Evolutionary conservation across 2,797 vertebrate species (phyloP).

Genomic region (Sebastes reedi): DNA sequence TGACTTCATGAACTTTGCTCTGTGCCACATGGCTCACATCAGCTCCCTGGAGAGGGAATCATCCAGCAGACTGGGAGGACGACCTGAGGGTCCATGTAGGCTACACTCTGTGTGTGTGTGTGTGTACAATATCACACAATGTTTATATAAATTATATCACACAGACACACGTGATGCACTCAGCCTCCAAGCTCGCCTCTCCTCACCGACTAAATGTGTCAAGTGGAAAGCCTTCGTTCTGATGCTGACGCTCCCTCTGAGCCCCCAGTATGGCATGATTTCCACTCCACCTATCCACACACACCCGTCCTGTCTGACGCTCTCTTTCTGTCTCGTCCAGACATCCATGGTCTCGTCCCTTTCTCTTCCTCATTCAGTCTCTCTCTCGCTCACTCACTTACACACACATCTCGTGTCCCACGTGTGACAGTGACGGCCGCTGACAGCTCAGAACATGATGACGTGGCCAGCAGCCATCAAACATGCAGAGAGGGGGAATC

Average conservation of each 20-base stretch:
- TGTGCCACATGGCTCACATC: conserved; percentile 9
- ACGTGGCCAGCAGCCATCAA: conserved; percentile 40
- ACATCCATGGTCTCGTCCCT: neutral
- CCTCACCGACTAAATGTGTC: neutral
- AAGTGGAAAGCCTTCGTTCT: conserved; percentile 13
- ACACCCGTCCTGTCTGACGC: neutral
- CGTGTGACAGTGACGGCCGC: conserved; percentile 39
- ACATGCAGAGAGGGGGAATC: conserved; percentile 46
- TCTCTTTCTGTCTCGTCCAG: neutral
- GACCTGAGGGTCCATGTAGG: conserved; percentile 1
- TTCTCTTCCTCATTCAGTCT: neutral
- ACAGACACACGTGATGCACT: neutral
- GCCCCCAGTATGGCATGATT: neutral
- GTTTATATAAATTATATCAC: neutral
- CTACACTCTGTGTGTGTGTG: neutral
- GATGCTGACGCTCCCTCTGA: neutral
- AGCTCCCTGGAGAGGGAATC: conserved; percentile 35
- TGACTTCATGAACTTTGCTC: conserved; percentile 21
- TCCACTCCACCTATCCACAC: neutral
- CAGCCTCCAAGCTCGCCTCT: neutral
- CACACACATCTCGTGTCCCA: conserved; percentile 13
- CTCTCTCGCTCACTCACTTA: neutral
- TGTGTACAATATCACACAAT: conserved; percentile 2
- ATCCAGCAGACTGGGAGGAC: conserved; percentile 30
- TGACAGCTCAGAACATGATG: conserved; percentile 65